phyloP scores from a whole-genome alignment of 2,888 invertebrate species.

The Elgonia sp. region DNA sequence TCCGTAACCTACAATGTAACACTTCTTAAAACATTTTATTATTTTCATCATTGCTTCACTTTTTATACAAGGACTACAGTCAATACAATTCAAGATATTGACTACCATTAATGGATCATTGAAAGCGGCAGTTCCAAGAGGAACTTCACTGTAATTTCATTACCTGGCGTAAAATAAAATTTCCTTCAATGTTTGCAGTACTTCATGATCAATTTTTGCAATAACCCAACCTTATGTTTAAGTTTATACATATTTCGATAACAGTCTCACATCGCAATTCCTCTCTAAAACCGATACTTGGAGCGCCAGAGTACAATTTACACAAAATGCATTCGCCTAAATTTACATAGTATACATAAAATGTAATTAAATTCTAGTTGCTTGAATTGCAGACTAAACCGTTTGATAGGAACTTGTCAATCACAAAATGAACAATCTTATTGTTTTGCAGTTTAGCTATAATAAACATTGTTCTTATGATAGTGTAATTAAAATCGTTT shows the following conservation, averaged over 20 bases:
- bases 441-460: slow-evolving; percentile 5
- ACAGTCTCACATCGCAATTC: too few species aligned
- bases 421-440: slow-evolving; percentile 26
- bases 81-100: neutral
- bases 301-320: neutral
- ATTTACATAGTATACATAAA: slow-evolving; percentile 25
- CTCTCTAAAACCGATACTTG: neutral
- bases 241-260: too few species aligned
- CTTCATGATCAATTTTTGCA: neutral
- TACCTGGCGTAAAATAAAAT: neutral
- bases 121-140: neutral
- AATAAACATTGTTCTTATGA: slow-evolving; percentile 12
- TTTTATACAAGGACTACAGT: neutral
- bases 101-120: slow-evolving; percentile 11
- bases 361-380: slow-evolving; percentile 33
- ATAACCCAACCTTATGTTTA: too few species aligned
- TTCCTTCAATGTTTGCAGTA: neutral
- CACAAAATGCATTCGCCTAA: neutral
- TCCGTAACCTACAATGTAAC: too few species aligned
- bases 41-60: too few species aligned
- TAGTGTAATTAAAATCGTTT: neutral
- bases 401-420: slow-evolving; percentile 8
- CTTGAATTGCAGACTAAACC: slow-evolving; percentile 13
- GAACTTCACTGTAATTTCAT: neutral
- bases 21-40: too few species aligned